Evolutionary conservation across 2,113 vertebrate genomes (phyloP), one percentile per base, ranked within the genome.

Genomic region (Microcebus jonahi): DNA sequence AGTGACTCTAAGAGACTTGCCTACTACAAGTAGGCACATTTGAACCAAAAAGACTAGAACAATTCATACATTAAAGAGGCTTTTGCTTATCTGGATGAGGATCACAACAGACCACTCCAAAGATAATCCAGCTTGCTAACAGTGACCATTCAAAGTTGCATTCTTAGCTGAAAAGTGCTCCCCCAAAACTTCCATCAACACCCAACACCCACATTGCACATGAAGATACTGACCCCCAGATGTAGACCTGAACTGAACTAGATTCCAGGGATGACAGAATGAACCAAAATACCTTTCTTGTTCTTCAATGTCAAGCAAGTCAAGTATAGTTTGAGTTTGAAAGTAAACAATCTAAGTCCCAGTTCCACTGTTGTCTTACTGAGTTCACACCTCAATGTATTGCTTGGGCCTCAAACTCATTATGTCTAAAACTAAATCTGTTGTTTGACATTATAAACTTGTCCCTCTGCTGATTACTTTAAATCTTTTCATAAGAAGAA

Each of bases 401-500:
- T 70, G 5, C 34, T 53, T 27, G 39, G 77, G n/a, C 8, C 15
- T 84, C 73, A 81, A 50, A 53, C 20, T 53, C 34, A 61, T n/a
- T 76, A 45, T 50, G 11, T 55, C 88, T 89, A 75, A 81, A 80
- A 80, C 5, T 3, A 6, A 79, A 73, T 21, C n/a, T 67, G 77
- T 25, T 63, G 17, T 57, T 94, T 80, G 63, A 45, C 42, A 71
- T 75, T 50, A 80, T 59, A 55, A 84, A 84, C 34, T 21, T 88
- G 23, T 67, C 84, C 57, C 48, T 88, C 77, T 88, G 45, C n/a
- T 77, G 39, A 92, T 42, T 95, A 77, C 59, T 55, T 23, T 86
- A 70, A 88, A 57, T 70, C 8, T 70, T 92, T 93, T 92, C 75
- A 77, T 50, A 80, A 79, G 1, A 29, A 90, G 76, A 90, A 91